Evolutionary conservation across 2,113 vertebrate genomes (phyloP), one percentile per base, ranked within the genome.

Genomic region (Carollia perspicillata): DNA sequence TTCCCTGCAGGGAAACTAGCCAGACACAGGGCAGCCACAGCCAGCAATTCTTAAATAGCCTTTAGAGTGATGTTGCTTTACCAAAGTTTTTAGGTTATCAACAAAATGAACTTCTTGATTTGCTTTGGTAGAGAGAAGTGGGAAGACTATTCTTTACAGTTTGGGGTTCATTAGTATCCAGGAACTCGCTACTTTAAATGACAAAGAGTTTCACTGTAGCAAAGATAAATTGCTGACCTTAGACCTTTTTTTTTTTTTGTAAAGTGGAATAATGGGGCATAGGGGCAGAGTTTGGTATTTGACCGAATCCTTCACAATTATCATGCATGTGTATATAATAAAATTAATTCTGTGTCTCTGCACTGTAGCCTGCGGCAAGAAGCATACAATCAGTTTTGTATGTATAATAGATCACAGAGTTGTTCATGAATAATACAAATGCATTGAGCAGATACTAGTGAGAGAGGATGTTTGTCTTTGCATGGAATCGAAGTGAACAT

Each of bases 361-460:
- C 98, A 98, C 98, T 96, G 94, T 98, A 98, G 99, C 99, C 99
- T 42, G 97, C 51, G 98, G 99, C 99, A 97, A 99, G 98, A 99
- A 97, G 99, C 98, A 97, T 99, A 99, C 99, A 99, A 99, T 99
- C 99, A 99, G 99, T 99, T 99, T 99, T 99, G 99, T 99, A 99
- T 99, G 99, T 99, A 99, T 99, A 99, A 99, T 99, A 99, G 99
- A 99, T 99, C 99, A 99, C 99, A 99, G 99, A 98, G 99, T 99
- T 99, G 99, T 99, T 99, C 99, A 99, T 99, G 99, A 99, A 99
- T 99, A 99, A 99, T 99, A 99, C 99, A 99, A 99, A 99, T 98
- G 98, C 98, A 98, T 98, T 98, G 99, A 99, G 98, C 98, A 98
- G 99, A 99, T 99, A 99, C 99, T 98, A 98, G 99, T 99, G 99